These are phyloP conservation scores for Gavialis gangeticus DNA, from an alignment of 2,113 vertebrate genomes.

Conservation along the genomic window DNA sequence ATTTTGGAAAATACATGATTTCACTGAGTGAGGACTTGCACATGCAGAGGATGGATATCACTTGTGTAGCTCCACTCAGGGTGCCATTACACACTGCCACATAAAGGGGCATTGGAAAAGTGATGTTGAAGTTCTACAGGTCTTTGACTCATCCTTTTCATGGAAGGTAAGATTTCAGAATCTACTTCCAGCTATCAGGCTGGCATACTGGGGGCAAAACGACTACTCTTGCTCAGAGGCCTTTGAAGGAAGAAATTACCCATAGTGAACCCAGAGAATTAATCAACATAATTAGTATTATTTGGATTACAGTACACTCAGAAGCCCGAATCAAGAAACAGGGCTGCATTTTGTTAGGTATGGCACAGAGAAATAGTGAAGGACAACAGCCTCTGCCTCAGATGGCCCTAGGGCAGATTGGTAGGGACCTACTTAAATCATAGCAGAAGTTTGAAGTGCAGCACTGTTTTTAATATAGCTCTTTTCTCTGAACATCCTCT, in stretches of 20 bases:
- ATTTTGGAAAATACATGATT: not conserved
- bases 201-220: not conserved
- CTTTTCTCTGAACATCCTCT: no score
- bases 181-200: not conserved
- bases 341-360: not conserved
- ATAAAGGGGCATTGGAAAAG: not conserved
- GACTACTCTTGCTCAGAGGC: not conserved
- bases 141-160: not conserved
- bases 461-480: no score
- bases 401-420: not conserved
- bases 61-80: not conserved
- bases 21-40: not conserved
- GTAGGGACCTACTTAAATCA: no score
- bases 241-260: not conserved
- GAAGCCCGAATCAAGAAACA: not conserved
- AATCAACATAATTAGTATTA: not conserved
- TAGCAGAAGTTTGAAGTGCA: no score
- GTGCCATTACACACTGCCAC: not conserved
- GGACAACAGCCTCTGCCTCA: not conserved
- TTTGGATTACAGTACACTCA: not conserved
- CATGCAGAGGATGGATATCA: not conserved
- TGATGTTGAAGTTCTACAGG: not conserved
- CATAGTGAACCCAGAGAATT: not conserved
- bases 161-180: not conserved
- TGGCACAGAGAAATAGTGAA: not conserved